phyloP scores from a whole-genome alignment of 2,113 vertebrate species.

The Hemichromis elongatus region DNA sequence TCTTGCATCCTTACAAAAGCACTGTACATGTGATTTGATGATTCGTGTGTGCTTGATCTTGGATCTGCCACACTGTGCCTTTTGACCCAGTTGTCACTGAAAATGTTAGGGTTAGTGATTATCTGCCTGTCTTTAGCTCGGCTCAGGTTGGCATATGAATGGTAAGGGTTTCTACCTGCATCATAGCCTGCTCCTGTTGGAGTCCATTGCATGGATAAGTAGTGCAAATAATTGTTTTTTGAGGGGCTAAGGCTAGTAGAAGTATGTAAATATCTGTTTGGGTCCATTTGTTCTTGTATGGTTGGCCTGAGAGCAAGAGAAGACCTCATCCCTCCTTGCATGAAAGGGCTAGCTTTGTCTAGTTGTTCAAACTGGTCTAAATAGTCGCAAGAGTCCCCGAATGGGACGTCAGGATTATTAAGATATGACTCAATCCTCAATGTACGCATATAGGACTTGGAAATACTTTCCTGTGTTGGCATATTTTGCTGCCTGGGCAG shows the following conservation, averaged over 20 bases:
- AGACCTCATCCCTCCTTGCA: conserved; percentile 81
- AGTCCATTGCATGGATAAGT: conserved; percentile 64
- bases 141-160: conserved; percentile 71
- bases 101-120: conserved; percentile 39
- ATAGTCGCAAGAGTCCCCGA: conserved; percentile 71
- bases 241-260: conserved; percentile 69
- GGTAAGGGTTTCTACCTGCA: conserved; percentile 60
- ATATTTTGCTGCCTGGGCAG: conserved; percentile 84
- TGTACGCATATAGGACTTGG: conserved; percentile 85
- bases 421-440: conserved; percentile 91
- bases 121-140: conserved; percentile 43
- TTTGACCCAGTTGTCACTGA: conserved; percentile 79
- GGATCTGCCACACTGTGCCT: conserved; percentile 87
- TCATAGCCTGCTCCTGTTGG: conserved; percentile 23
- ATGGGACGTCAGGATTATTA: conserved; percentile 76
- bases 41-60: conserved; percentile 71
- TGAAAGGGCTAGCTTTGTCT: conserved; percentile 75
- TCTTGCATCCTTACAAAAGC: conserved; percentile 69
- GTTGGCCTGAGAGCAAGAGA: conserved; percentile 84
- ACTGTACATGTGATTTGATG: conserved; percentile 75
- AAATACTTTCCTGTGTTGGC: conserved; percentile 84
- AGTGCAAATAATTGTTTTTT: conserved; percentile 32
- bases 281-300: conserved; percentile 83
- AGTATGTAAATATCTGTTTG: conserved; percentile 76
- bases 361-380: conserved; percentile 73